Evolutionary conservation across 2,113 vertebrate species (phyloP).

Genomic region (Puffinus mauretanicus): DNA sequence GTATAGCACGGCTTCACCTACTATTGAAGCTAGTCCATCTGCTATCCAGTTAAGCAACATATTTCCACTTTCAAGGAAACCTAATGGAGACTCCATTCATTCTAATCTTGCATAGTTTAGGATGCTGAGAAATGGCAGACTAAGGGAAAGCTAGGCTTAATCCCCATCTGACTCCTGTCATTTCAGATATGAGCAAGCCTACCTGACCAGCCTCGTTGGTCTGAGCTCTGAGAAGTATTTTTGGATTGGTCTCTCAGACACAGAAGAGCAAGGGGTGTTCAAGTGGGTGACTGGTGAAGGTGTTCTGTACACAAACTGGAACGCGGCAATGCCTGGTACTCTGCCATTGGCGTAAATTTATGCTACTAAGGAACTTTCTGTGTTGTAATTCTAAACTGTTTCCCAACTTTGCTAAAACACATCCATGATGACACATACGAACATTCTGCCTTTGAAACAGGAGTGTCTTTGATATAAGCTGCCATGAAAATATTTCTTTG

Average conservation of each 20-base stretch:
- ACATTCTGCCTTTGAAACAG: background rate
- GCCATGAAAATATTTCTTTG: background rate
- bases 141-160: background rate
- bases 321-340: slow-evolving; percentile 88
- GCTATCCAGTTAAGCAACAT: background rate
- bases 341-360: background rate
- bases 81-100: background rate
- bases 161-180: background rate
- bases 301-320: slow-evolving; percentile 87
- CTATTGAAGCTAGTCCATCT: background rate
- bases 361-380: background rate
- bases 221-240: slow-evolving; percentile 88
- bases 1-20: background rate
- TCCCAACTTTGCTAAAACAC: background rate
- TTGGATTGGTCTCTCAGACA: slow-evolving; percentile 87
- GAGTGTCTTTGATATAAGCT: background rate
- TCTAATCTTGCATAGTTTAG: background rate
- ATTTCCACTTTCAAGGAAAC: background rate
- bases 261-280: slow-evolving; percentile 72
- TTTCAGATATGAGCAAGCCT: slow-evolving; percentile 90
- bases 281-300: slow-evolving; percentile 76
- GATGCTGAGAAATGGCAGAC: background rate
- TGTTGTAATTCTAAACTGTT: background rate
- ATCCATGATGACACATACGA: background rate
- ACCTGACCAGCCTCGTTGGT: slow-evolving; percentile 86